Percentiles rank a stretch among this genome's conserved stretches.
Conservation (phyloP, 2,888 invertebrate genomes). For the Scaptomyza tumidula region DNA sequence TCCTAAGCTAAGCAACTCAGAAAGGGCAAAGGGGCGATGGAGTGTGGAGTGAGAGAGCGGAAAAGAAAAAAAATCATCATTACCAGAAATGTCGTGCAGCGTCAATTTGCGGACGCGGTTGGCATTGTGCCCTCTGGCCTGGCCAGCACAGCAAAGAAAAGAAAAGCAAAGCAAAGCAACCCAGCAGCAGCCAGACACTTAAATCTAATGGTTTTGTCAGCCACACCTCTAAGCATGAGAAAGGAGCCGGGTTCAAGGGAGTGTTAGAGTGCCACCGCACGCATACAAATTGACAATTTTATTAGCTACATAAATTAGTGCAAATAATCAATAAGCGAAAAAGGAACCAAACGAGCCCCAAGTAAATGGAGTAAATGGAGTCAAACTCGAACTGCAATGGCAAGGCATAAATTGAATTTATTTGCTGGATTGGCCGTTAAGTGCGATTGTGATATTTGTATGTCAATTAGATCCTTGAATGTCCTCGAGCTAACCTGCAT, state of each 20-base stretch:
- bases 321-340: constrained; percentile 77
- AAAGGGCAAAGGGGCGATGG: too few relatives aligned
- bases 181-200: constrained; percentile 60
- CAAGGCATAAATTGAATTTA: constrained; percentile 72
- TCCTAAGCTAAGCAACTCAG: constrained; percentile 10
- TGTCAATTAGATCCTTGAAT: constrained; percentile 54
- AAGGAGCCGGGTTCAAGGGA: background rate
- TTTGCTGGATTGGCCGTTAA: constrained; percentile 56
- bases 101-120: constrained; percentile 76
- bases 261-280: constrained; percentile 42
- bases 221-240: constrained; percentile 33
- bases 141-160: background rate
- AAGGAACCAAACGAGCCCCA: constrained; percentile 48
- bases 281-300: constrained; percentile 81
- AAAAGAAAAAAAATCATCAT: constrained; percentile 55
- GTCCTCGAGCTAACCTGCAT: constrained; percentile 10
- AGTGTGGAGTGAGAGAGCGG: too few relatives aligned
- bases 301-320: constrained; percentile 78
- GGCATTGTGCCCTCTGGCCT: constrained; percentile 72
- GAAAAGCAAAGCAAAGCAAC: constrained; percentile 2
- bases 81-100: constrained; percentile 74
- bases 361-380: background rate
- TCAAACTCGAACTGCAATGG: constrained; percentile 17
- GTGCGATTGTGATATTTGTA: constrained; percentile 47
- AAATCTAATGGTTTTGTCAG: constrained; percentile 74